A percentile compares a stretch with the other conserved stretches of the same genome.
phyloP scores from a whole-genome alignment of 2,888 invertebrate species.

The Chymomyza amoena region DNA sequence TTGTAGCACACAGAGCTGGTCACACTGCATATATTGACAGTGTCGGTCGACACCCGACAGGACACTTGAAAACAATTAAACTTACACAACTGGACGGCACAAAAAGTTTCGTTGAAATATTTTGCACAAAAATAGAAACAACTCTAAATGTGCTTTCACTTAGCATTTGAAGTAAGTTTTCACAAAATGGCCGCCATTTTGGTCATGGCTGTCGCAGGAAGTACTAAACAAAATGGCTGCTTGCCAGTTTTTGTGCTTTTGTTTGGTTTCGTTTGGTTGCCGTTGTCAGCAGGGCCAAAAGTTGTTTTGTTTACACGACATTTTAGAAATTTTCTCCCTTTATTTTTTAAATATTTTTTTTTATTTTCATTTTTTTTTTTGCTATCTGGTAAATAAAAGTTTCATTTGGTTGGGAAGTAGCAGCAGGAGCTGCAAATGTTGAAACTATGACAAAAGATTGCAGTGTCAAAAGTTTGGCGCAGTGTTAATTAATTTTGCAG shows the following conservation, averaged over 20 bases:
- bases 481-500: constrained; percentile 61
- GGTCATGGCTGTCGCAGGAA: constrained; percentile 14
- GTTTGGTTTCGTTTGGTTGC: constrained; percentile 4
- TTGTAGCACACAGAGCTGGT: neutral
- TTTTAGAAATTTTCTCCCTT: constrained; percentile 27
- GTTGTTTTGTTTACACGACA: constrained; percentile 47
- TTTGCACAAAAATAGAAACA: neutral
- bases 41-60: constrained; percentile 4
- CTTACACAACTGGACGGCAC: neutral
- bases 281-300: constrained; percentile 7
- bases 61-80: constrained; percentile 44
- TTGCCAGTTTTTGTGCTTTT: constrained; percentile 47
- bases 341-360: neutral
- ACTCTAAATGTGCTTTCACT: constrained; percentile 3
- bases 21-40: neutral
- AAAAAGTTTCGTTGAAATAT: neutral
- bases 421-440: neutral
- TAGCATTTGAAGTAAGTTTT: constrained; percentile 12
- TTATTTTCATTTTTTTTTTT: neutral
- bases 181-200: constrained; percentile 29
- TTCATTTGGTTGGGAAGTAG: neutral
- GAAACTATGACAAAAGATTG: constrained; percentile 68
- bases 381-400: neutral
- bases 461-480: constrained; percentile 59
- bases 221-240: constrained; percentile 39